These are phyloP conservation scores for Troilus luridus DNA, from an alignment of 2,888 invertebrate genomes.

Conservation along the genomic window DNA sequence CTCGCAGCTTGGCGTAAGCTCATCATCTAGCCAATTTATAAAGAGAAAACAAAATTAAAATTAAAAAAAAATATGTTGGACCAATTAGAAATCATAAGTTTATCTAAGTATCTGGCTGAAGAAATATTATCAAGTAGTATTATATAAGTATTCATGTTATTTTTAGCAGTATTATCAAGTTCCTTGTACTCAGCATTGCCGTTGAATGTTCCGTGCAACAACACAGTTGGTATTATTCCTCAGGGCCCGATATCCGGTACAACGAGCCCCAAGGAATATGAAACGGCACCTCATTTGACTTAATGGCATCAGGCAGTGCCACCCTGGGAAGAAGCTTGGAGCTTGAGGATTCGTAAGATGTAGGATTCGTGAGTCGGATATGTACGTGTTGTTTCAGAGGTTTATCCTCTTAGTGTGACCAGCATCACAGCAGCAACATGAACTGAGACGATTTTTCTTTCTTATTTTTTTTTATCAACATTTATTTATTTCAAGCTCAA, in stretches of 20 bases:
- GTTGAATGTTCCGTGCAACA: not conserved
- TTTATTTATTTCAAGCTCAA: no score
- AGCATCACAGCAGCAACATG: not conserved
- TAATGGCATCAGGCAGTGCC: not conserved
- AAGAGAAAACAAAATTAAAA: no score
- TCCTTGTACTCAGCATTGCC: not conserved
- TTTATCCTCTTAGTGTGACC: not conserved
- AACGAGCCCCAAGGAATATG: not conserved
- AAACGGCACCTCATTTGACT: conserved; percentile 11
- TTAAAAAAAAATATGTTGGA: no score
- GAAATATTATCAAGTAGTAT: no score
- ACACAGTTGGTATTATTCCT: not conserved
- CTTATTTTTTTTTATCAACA: no score
- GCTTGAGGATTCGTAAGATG: no score
- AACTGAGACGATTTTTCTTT: no score
- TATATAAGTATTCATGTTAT: no score
- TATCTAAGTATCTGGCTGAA: no score
- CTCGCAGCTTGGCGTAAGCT: no score
- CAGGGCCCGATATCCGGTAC: not conserved
- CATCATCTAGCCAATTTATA: no score
- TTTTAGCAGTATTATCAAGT: not conserved
- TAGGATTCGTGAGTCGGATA: not conserved
- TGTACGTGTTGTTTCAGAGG: not conserved
- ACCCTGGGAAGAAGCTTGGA: not conserved
- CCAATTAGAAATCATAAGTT: no score